Conservation (phyloP, 1,140 invertebrate genomes). For the Bicyclus anynana region DNA sequence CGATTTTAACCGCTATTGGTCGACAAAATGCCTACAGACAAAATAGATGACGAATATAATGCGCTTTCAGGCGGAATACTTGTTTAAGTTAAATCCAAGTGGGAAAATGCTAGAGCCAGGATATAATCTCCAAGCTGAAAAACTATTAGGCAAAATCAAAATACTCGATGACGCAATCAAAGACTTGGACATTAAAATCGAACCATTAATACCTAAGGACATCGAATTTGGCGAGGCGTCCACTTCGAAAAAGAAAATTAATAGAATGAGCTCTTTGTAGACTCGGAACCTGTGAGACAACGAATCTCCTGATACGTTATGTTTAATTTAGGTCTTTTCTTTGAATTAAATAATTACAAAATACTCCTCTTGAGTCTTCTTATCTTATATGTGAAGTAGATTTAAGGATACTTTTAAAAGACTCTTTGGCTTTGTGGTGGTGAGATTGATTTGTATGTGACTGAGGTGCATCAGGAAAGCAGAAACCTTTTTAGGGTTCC, state of each 20-base stretch:
- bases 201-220: conserved; percentile 48
- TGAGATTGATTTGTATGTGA: no score
- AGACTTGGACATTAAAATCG: conserved; percentile 61
- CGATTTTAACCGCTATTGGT: no score
- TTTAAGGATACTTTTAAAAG: no score
- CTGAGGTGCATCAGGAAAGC: no score
- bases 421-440: no score
- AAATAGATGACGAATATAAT: background rate
- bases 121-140: conserved; percentile 70
- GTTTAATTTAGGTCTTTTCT: background rate
- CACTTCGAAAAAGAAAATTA: conserved; percentile 30
- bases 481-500: no score
- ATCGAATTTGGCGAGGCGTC: conserved; percentile 30
- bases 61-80: conserved; percentile 52
- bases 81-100: conserved; percentile 78
- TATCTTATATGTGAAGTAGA: no score
- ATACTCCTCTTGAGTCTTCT: no score
- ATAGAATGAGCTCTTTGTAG: conserved; percentile 48
- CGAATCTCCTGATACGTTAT: background rate
- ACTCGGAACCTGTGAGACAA: background rate
- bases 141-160: conserved; percentile 63
- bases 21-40: no score
- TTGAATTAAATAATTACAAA: background rate
- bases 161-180: conserved; percentile 59
- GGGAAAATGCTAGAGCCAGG: conserved; percentile 78